Conservation (phyloP, 2,797 vertebrate genomes). For the Salmo trutta region DNA sequence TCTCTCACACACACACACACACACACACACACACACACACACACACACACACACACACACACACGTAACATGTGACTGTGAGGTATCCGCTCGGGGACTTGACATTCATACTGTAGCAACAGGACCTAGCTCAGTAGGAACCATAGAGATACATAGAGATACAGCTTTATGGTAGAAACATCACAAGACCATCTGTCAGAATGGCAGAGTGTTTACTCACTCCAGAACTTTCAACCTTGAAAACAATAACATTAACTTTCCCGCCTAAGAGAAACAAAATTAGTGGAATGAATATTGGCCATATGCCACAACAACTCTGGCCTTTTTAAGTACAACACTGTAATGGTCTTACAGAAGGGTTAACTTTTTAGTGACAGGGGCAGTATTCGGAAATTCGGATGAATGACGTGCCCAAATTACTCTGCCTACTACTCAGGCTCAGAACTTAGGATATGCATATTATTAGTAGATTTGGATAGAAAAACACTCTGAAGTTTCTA, state of each 20-base stretch:
- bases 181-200: background rate
- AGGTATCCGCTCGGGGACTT: background rate
- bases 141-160: background rate
- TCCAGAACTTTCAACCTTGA: background rate
- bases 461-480: no score
- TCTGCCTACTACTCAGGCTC: no score
- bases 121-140: background rate
- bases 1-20: background rate
- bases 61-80: constrained; percentile 15
- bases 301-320: background rate
- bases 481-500: no score
- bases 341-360: background rate
- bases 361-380: no score
- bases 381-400: no score
- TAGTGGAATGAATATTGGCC: background rate
- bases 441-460: no score
- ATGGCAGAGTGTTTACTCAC: background rate
- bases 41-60: constrained; percentile 3
- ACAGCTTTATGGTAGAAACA: background rate
- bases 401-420: no score
- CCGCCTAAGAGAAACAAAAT: background rate
- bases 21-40: background rate
- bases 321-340: background rate
- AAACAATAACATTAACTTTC: background rate
- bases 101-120: background rate